Evolutionary conservation across 1,140 invertebrate species (phyloP).

Genomic region (Orchestia grillus): DNA sequence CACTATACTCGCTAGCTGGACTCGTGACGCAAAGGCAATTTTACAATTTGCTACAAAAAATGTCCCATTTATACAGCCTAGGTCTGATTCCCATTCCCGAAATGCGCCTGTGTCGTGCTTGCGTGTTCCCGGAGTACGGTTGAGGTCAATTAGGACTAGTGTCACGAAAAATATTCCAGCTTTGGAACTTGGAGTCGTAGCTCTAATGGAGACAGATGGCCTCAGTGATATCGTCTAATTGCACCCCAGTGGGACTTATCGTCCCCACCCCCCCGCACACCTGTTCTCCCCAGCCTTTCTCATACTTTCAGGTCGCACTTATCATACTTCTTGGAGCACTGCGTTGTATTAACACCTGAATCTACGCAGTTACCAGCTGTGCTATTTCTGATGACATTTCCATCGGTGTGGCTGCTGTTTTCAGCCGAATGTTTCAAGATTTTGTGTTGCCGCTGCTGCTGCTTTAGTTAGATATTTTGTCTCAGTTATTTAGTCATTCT

Average conservation of each 20-base stretch:
- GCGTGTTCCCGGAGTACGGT: background rate
- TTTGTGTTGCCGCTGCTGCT: background rate
- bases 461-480: background rate
- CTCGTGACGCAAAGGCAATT: background rate
- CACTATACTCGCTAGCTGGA: background rate
- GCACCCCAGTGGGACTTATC: background rate
- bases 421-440: background rate
- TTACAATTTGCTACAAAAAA: constrained; percentile 1
- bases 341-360: background rate
- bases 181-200: background rate
- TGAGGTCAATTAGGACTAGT: background rate
- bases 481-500: too few relatives aligned
- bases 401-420: background rate
- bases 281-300: too few relatives aligned
- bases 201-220: background rate
- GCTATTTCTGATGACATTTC: background rate
- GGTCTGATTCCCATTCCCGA: background rate
- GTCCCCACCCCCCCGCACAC: background rate
- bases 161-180: background rate
- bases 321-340: background rate
- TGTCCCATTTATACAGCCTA: background rate
- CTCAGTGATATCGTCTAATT: background rate
- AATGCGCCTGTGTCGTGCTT: background rate
- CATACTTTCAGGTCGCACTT: background rate
- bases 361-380: background rate